A percentile compares a stretch with the other conserved stretches of the same genome.
These are phyloP conservation scores for Entomobrya proxima DNA, from an alignment of 2,888 invertebrate species.

Conservation along the genomic window DNA sequence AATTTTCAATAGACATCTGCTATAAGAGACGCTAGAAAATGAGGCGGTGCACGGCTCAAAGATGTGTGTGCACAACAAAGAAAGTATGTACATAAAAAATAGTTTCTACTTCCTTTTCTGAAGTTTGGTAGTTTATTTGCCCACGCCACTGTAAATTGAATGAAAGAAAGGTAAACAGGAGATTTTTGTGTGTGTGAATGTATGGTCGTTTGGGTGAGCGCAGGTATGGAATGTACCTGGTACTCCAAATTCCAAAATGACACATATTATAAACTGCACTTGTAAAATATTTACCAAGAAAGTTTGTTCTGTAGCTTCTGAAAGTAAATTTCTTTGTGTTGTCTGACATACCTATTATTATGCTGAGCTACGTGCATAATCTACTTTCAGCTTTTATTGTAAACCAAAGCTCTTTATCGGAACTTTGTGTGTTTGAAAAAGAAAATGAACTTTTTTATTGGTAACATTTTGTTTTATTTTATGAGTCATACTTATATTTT, in stretches of 20 bases:
- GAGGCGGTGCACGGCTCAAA: not conserved
- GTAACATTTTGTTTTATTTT: conserved; percentile 25
- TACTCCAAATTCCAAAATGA: conserved; percentile 17
- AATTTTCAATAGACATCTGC: conserved; percentile 8
- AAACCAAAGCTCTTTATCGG: not conserved
- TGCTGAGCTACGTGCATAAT: too few species aligned
- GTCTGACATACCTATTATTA: too few species aligned
- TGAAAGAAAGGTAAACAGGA: not conserved
- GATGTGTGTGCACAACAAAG: conserved; percentile 8
- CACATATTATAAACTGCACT: too few species aligned
- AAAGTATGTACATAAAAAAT: conserved; percentile 4
- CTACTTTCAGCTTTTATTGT: too few species aligned
- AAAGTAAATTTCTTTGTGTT: too few species aligned
- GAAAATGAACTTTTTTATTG: not conserved
- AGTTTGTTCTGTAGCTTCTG: not conserved
- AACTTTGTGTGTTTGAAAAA: not conserved
- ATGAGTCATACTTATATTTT: conserved; percentile 59
- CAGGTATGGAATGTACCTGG: conserved; percentile 8
- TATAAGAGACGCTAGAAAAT: not conserved
- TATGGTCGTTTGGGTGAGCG: not conserved
- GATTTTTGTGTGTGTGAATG: not conserved
- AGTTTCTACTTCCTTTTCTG: not conserved
- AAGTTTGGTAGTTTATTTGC: conserved; percentile 6
- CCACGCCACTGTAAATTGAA: conserved; percentile 4
- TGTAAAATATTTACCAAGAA: too few species aligned